Evolutionary conservation across 2,888 invertebrate species (phyloP), one percentile per base, ranked within the genome.

Genomic region (Thereva nobilitata): DNA sequence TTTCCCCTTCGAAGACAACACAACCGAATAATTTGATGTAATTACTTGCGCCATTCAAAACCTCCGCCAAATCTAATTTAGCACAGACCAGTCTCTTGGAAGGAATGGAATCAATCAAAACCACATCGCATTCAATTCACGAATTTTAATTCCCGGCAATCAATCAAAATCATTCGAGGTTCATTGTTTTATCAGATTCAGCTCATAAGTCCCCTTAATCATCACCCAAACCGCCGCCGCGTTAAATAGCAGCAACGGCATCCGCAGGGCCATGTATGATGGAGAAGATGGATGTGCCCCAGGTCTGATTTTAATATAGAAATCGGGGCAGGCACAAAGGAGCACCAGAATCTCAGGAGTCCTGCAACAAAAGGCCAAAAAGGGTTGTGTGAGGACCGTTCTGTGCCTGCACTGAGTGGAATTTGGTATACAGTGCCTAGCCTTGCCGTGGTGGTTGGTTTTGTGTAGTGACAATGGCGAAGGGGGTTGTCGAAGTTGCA

Each of bases 111-210:
- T 69, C 69, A 67, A 69, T 69, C 69, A 69, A 63, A 67, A 67
- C 53, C 67, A 69, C 67, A 61, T 69, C 69, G 61, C 45, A 69
- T 69, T 67, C 69, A 69, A 69, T 69, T 69, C 67, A 55, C 50
- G 61, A 67, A 69, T 66, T 67, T 69, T 69, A 69, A 69, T 67
- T 64, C 64, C 40, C 40, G 5, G 45, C 61, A 53, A 68, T 70
- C 53, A 66, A 70, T 70, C 70, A 70, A 70, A 67, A 68, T 70
- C 70, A 70, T 66, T 55, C 65, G 67, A 41, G 63, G 63, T 63
- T 67, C 66, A 67, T 68, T 70, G 68, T 68, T 68, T 70, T 70
- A 70, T 66, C 70, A 70, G 66, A 64, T 61, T 64, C 66, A 64
- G 45, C 66, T 68, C 63, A 64, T 68, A 66, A 68, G 63, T 68